Evolutionary conservation across 1,140 invertebrate species (phyloP), one percentile per base, ranked within the genome.

Genomic region (Holotrichia oblita): DNA sequence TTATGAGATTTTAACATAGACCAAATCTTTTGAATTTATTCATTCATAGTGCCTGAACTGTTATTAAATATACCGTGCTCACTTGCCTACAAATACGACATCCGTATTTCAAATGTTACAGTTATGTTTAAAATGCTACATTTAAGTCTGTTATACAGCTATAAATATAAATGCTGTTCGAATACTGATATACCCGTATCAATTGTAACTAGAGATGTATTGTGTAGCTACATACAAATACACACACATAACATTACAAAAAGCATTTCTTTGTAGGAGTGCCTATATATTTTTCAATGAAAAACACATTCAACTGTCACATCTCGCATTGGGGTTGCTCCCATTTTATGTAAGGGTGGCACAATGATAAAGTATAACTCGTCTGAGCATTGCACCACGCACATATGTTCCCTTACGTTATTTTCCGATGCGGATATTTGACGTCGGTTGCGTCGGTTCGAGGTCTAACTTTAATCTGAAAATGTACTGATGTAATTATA

Each of bases 391-490:
- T 48, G n/a, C 12, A 48, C 44, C 12, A 48, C 44, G 44, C 44
- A 48, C 44, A 48, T 48, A 48, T 48, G 44, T 48, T 48, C 44
- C 44, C n/a, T 3, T n/a, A 48, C 12, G 44, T 48, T 48, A 48
- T 48, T 48, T 48, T 48, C 44, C 44, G 44, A 48, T 48, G n/a
- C 44, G n/a, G 12, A 48, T n/a, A n/a, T 48, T 48, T 3, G 3
- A 48, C 44, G 44, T 48, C 1, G n/a, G n/a, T n/a, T n/a, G 12
- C 3, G n/a, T 12, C 12, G 44, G 3, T 0, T 48, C 12, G 12
- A 48, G 12, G 61, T 64, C 61, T 64, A 64, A 64, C 22, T 64
- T 64, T 64, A 64, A 27, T 64, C 61, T 4, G 12, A 12, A n/a
- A 64, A 64, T 64, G 10, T 22, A 20, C 61, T 4, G n/a, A n/a